These are phyloP conservation scores for Ryuthela nishihirai DNA, from an alignment of 2,888 invertebrate species.

Conservation along the genomic window DNA sequence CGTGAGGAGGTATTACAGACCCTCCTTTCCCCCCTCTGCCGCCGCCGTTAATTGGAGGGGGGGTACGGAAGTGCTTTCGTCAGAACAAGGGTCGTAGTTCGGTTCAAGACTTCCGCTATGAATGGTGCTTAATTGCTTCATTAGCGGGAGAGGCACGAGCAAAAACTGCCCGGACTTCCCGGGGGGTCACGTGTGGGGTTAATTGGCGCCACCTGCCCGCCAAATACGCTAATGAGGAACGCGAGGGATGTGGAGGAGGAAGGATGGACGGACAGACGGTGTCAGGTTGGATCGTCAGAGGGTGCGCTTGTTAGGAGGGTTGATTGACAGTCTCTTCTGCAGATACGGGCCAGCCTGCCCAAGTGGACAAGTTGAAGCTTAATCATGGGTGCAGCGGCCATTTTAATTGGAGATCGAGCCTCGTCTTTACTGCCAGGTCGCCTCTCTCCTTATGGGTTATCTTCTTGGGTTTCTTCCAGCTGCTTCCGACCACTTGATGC, in stretches of 20 bases:
- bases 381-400: constrained; percentile 24
- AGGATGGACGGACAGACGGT: not conserved
- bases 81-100: constrained; percentile 25
- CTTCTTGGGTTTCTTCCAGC: too few species aligned
- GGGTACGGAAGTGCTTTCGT: constrained; percentile 25
- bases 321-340: constrained; percentile 8
- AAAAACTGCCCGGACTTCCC: constrained; percentile 6
- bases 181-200: constrained; percentile 30
- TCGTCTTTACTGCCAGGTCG: too few species aligned
- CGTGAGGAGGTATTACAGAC: constrained; percentile 22
- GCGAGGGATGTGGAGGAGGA: constrained; percentile 2
- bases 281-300: constrained; percentile 18
- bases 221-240: constrained; percentile 36
- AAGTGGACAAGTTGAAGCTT: constrained; percentile 19
- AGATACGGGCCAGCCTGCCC: constrained; percentile 25
- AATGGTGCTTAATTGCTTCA: constrained; percentile 35
- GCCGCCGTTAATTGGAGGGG: constrained; percentile 33
- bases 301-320: constrained; percentile 16
- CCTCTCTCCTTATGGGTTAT: too few species aligned
- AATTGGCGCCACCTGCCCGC: constrained; percentile 23
- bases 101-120: constrained; percentile 27
- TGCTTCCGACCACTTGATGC: too few species aligned
- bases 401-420: constrained; percentile 33
- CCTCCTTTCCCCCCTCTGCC: constrained; percentile 19
- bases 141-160: constrained; percentile 25